A percentile compares a stretch with the other conserved stretches of the same genome.
Conservation (phyloP, 2,888 invertebrate genomes). For the Lithosia quadra region DNA sequence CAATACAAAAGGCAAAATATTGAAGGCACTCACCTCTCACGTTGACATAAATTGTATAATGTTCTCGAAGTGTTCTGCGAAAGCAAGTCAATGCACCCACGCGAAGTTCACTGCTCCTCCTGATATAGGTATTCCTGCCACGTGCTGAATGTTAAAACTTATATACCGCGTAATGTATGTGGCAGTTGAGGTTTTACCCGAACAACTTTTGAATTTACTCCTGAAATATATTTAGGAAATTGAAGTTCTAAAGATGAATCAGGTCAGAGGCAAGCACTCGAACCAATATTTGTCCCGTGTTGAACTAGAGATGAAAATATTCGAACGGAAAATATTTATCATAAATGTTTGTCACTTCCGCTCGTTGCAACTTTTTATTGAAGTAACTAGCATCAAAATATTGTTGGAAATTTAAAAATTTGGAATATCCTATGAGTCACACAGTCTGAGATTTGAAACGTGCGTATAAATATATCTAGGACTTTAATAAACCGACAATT, state of each 20-base stretch:
- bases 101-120: slow-evolving; percentile 75
- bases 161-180: slow-evolving; percentile 63
- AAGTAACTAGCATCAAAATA: slow-evolving; percentile 15
- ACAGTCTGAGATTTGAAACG: neutral
- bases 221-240: slow-evolving; percentile 55
- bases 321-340: slow-evolving; percentile 40
- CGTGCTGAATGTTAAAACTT: slow-evolving; percentile 73
- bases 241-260: slow-evolving; percentile 53
- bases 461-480: too few relatives aligned
- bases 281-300: slow-evolving; percentile 38
- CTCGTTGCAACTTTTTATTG: slow-evolving; percentile 30
- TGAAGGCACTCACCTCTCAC: slow-evolving; percentile 46
- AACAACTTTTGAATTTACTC: slow-evolving; percentile 53
- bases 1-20: slow-evolving; percentile 26
- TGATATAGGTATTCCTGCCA: slow-evolving; percentile 66
- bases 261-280: slow-evolving; percentile 37
- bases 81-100: slow-evolving; percentile 76
- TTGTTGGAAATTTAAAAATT: neutral
- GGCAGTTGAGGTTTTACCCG: slow-evolving; percentile 58
- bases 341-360: slow-evolving; percentile 37
- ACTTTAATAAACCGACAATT: too few relatives aligned
- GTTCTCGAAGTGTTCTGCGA: slow-evolving; percentile 50
- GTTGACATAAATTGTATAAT: slow-evolving; percentile 63
- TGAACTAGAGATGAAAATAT: slow-evolving; percentile 33
- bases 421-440: neutral